Base-by-base conservation (phyloP, 1,140 invertebrate genomes). In the Cydia fagiglandana region DNA sequence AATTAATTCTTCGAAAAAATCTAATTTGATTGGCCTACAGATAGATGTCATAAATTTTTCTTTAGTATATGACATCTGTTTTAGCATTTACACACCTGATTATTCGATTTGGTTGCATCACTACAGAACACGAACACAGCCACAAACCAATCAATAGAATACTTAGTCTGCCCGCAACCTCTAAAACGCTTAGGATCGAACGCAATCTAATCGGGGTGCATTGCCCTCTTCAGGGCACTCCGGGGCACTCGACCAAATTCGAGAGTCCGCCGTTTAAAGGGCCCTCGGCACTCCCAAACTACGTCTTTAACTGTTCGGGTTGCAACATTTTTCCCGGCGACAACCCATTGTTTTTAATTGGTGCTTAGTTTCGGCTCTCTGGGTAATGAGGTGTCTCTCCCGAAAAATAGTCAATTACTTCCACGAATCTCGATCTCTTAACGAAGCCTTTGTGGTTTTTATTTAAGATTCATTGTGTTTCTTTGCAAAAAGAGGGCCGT, bases 121-220 rank as follows among this genome's bases (percentile, higher is more conserved):
- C 45, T 68, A 68, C 13, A 68, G 15, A 30, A 38, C 66, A 70
- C 66, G 66, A 38, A 70, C 38, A 20, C n/a, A 70, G 66, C 66
- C 66, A 70, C 64, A 70, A 45, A 70, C 66, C 66, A 70, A 70
- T 70, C 66, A 70, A 70, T 70, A 70, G 66, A 70, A 17, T 45
- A 70, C 66, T 70, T 45, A 70, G 66, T 70, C 66, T 20, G 7
- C 30, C 66, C 66, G 66, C 66, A 70, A 70, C 66, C 30, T 45
- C 66, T 24, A 70, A 70, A 66, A 41, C 79, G 76, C 73, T 81
- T 80, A 78, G 81, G 86, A 86, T 82, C 81, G 79, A 84, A 85
- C 79, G 76, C 80, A 78, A 85, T 87, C 83, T 85, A 89, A 89
- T 89, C 85, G 85, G 76, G 80, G 78, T 70, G 66, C 78, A 75